Evolutionary conservation across 2,888 invertebrate genomes (phyloP).

Genomic region (Caenorhabditis becei): DNA sequence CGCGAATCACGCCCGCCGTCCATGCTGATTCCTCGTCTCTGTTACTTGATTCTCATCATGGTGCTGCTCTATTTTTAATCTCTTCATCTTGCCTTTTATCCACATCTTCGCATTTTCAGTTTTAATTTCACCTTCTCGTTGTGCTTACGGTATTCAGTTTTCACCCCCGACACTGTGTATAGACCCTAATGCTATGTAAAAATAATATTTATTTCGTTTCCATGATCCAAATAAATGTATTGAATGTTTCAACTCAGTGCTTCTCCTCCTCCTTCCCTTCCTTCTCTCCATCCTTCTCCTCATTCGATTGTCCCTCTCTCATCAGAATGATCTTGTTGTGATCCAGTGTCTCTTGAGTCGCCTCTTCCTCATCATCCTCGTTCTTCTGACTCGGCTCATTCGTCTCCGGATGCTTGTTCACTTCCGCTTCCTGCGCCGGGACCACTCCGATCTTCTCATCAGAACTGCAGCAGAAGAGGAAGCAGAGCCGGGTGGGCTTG

Average conservation of each 20-base stretch:
- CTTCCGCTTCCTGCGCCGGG: constrained; percentile 18
- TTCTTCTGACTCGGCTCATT: constrained; percentile 29
- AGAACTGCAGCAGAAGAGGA: constrained; percentile 28
- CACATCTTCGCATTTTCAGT: constrained; percentile 37
- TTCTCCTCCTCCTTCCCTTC: not conserved
- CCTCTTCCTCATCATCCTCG: constrained; percentile 15
- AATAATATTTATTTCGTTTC: constrained; percentile 6
- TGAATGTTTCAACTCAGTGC: not conserved
- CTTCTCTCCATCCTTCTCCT: constrained; percentile 6
- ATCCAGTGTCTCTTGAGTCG: constrained; percentile 47
- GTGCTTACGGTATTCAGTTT: constrained; percentile 25
- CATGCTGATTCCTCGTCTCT: constrained; percentile 15
- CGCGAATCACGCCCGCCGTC: constrained; percentile 45
- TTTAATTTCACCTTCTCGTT: constrained; percentile 4
- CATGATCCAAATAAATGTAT: not conserved
- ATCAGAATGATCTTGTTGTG: constrained; percentile 39
- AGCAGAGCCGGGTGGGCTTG: constrained; percentile 44
- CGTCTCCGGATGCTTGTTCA: constrained; percentile 16
- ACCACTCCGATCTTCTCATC: constrained; percentile 34
- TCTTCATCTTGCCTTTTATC: constrained; percentile 26
- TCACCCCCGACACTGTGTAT: constrained; percentile 15
- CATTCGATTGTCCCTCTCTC: constrained; percentile 9
- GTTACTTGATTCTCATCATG: constrained; percentile 11
- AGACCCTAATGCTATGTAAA: constrained; percentile 11
- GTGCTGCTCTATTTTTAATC: constrained; percentile 31